These are phyloP conservation scores for Conchocele bisecta DNA, from an alignment of 2,888 invertebrate genomes.

Conservation along the genomic window DNA sequence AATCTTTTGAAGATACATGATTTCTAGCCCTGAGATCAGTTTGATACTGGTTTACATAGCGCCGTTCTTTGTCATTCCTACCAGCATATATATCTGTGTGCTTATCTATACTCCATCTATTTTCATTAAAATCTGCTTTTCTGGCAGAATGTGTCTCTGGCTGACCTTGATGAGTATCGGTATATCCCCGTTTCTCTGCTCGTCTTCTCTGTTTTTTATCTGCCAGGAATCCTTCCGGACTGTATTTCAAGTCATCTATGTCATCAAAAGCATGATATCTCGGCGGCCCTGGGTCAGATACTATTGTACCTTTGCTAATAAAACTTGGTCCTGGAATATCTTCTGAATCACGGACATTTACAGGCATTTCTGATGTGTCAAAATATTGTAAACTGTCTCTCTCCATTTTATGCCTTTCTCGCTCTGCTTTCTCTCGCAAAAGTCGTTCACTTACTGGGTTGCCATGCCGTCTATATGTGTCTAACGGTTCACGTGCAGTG, in stretches of 20 bases:
- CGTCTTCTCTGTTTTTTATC: constrained; percentile 29
- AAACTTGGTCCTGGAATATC: background rate
- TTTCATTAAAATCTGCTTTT: constrained; percentile 11
- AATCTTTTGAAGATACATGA: too few relatives aligned
- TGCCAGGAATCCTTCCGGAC: constrained; percentile 52
- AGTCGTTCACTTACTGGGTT: constrained; percentile 54
- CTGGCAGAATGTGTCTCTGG: constrained; percentile 30
- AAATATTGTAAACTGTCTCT: constrained; percentile 37
- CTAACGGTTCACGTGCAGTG: constrained; percentile 21
- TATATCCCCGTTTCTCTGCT: too few relatives aligned
- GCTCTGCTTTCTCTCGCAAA: constrained; percentile 36
- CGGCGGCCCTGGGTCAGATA: constrained; percentile 50
- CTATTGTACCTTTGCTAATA: constrained; percentile 15
- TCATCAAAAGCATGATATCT: background rate
- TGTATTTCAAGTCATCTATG: constrained; percentile 19
- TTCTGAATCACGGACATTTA: background rate
- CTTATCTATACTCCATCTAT: background rate
- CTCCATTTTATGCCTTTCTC: constrained; percentile 28
- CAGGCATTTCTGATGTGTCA: constrained; percentile 5
- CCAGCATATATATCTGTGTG: too few relatives aligned
- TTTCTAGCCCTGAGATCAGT: constrained; percentile 33
- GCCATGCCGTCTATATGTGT: constrained; percentile 44
- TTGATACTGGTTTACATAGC: constrained; percentile 36
- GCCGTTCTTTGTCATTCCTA: background rate
- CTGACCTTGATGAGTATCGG: too few relatives aligned